Conservation (phyloP, 1,140 invertebrate genomes). For the Lycorma delicatula region DNA sequence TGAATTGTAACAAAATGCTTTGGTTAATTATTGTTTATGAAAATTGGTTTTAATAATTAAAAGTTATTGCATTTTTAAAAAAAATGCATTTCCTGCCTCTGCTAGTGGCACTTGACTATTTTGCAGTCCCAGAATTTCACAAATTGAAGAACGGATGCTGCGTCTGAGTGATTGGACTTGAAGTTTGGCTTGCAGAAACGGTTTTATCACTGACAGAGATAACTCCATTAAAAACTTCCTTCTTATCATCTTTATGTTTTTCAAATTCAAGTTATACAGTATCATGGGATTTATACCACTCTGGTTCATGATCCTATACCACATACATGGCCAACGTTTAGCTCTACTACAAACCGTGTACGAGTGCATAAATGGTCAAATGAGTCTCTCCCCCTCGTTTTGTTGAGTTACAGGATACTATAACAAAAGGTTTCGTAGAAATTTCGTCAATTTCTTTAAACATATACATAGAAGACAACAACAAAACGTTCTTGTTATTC, state of each 20-base stretch:
- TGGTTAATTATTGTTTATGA: too few species aligned
- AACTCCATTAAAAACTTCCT: background rate
- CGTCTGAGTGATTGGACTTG: too few species aligned
- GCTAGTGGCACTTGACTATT: too few species aligned
- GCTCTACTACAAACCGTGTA: too few species aligned
- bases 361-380: conserved; percentile 31
- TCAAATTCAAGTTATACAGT: background rate
- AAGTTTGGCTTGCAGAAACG: too few species aligned
- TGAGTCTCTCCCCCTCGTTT: conserved; percentile 40
- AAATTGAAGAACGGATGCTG: too few species aligned
- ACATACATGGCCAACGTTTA: background rate
- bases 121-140: too few species aligned
- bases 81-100: too few species aligned
- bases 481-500: conserved; percentile 26
- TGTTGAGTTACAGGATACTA: conserved; percentile 38
- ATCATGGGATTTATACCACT: background rate
- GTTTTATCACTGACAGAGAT: background rate
- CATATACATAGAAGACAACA: conserved; percentile 28
- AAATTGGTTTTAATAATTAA: too few species aligned
- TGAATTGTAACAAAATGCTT: too few species aligned
- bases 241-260: conserved; percentile 1
- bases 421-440: conserved; percentile 36
- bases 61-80: too few species aligned
- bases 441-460: conserved; percentile 16
- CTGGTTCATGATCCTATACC: conserved; percentile 2